Conservation (phyloP, 2,888 invertebrate genomes). For the Leistus spinibarbis region DNA sequence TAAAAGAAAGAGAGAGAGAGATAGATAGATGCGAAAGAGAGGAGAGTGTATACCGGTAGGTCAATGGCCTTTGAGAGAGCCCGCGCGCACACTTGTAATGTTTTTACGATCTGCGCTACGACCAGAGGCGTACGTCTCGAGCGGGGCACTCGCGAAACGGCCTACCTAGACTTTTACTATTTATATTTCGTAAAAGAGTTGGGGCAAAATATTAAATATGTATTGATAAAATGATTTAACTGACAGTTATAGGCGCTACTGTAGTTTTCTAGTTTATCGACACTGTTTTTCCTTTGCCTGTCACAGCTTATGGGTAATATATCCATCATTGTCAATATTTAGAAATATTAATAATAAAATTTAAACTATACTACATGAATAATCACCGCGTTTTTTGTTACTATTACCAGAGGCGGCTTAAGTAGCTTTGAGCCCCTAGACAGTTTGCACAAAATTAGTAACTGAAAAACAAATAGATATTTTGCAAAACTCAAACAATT, state of each 20-base stretch:
- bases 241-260: background rate
- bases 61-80: constrained; percentile 5
- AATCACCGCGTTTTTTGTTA: too few species aligned
- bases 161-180: background rate
- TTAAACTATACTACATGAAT: too few species aligned
- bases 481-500: too few species aligned
- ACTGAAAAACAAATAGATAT: too few species aligned
- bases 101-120: background rate
- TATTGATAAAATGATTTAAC: too few species aligned
- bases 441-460: too few species aligned
- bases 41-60: constrained; percentile 6
- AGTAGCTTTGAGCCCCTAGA: too few species aligned
- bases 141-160: background rate
- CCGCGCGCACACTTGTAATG: constrained; percentile 2
- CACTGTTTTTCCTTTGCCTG: too few species aligned
- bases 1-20: background rate
- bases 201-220: too few species aligned
- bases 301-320: too few species aligned
- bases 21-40: background rate
- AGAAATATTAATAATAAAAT: too few species aligned
- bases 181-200: background rate
- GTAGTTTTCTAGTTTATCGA: background rate
- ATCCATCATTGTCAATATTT: background rate
- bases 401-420: too few species aligned
- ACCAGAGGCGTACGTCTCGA: background rate